A percentile compares a stretch with the other conserved stretches of the same genome.
Conservation (phyloP, 2,113 vertebrate species). For the Laterallus jamaicensis region DNA sequence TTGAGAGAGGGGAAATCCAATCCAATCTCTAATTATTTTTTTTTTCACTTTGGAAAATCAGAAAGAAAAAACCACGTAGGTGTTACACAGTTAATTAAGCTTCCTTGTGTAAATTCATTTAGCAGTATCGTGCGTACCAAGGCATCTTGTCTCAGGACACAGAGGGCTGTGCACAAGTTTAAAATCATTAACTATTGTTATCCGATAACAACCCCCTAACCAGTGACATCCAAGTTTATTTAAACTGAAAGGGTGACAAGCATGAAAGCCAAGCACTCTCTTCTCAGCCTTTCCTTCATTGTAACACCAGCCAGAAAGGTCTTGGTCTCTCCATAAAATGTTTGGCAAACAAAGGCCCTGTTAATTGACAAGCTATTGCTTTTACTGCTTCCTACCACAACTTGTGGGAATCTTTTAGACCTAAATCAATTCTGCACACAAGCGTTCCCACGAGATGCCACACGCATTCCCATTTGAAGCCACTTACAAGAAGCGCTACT, state of each 20-base stretch:
- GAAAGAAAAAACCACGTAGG: neutral
- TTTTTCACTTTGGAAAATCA: neutral
- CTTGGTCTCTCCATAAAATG: constrained; percentile 48
- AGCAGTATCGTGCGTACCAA: neutral
- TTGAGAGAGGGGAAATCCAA: neutral
- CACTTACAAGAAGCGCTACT: constrained; percentile 25
- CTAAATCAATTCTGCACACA: constrained; percentile 44
- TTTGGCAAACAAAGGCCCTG: constrained; percentile 49
- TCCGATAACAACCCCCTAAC: neutral
- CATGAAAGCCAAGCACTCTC: neutral
- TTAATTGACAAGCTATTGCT: constrained; percentile 63
- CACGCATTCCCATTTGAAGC: constrained; percentile 21
- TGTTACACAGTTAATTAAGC: neutral
- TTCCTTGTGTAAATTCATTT: neutral
- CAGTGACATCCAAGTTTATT: neutral
- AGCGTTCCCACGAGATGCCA: constrained; percentile 52
- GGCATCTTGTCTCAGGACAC: neutral
- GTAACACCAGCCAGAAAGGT: neutral
- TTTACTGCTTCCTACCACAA: constrained; percentile 63
- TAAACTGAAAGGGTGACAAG: constrained; percentile 3
- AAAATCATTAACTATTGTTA: constrained; percentile 22
- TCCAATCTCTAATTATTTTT: neutral
- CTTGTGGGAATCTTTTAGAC: constrained; percentile 41
- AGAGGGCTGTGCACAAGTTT: neutral
- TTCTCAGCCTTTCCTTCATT: neutral